Conservation (phyloP, 2,888 invertebrate genomes). For the Aquatica leii region DNA sequence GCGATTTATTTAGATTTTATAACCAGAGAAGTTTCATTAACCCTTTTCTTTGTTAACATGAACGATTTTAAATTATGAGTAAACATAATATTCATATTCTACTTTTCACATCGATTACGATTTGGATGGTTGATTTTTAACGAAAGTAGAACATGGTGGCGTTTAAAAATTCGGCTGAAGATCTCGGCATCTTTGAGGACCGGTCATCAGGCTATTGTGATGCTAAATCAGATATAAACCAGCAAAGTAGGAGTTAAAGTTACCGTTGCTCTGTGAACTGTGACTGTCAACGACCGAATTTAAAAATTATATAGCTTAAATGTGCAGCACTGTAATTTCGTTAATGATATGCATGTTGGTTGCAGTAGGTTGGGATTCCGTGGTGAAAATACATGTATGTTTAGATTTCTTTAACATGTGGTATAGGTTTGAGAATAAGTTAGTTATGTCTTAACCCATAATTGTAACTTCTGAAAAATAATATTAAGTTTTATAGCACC, state of each 20-base stretch:
- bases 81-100: slow-evolving; percentile 53
- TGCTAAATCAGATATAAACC: slow-evolving; percentile 46
- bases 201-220: slow-evolving; percentile 47
- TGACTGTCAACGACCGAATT: slow-evolving; percentile 55
- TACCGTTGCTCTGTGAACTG: slow-evolving; percentile 48
- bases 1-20: neutral
- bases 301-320: slow-evolving; percentile 51
- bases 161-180: slow-evolving; percentile 44
- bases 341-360: slow-evolving; percentile 54
- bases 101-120: slow-evolving; percentile 55
- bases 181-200: slow-evolving; percentile 47
- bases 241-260: slow-evolving; percentile 42
- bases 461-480: slow-evolving; percentile 42
- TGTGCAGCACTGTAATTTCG: slow-evolving; percentile 49
- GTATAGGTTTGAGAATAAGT: slow-evolving; percentile 41
- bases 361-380: slow-evolving; percentile 49
- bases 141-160: slow-evolving; percentile 42
- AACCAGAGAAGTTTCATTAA: neutral
- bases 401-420: slow-evolving; percentile 50
- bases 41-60: neutral
- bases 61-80: slow-evolving; percentile 41
- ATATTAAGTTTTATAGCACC: too few species aligned
- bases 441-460: slow-evolving; percentile 38
- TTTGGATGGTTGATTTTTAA: slow-evolving; percentile 50
- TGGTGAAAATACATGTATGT: slow-evolving; percentile 44